Percentiles rank a stretch among this genome's conserved stretches.
These are phyloP conservation scores for Tachycineta bicolor DNA, from an alignment of 2,113 vertebrate species.

Conservation along the genomic window DNA sequence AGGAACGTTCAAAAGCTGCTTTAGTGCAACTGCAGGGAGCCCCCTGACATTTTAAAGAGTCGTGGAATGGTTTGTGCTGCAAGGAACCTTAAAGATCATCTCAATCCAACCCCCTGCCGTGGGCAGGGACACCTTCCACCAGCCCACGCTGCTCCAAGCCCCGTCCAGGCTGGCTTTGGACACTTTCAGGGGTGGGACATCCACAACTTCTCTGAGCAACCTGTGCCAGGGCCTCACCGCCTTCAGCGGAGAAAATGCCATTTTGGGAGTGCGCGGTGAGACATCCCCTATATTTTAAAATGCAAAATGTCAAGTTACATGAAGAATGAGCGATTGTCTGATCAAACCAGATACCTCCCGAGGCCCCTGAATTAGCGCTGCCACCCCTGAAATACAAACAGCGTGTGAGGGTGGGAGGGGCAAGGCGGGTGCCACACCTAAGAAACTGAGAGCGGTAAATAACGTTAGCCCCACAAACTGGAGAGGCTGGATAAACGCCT, in stretches of 20 bases:
- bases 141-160: background rate
- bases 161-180: background rate
- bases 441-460: background rate
- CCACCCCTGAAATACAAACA: background rate
- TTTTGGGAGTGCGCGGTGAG: accelerated
- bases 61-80: background rate
- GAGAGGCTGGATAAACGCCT: background rate
- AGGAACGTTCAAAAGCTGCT: background rate
- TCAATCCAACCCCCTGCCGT: accelerated
- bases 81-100: background rate
- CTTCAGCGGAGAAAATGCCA: background rate
- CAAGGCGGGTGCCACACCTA: too few relatives aligned
- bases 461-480: background rate
- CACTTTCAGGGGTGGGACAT: background rate
- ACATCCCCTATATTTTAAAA: background rate
- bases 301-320: background rate
- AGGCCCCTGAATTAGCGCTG: background rate
- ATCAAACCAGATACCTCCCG: background rate
- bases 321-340: background rate
- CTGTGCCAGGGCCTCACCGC: background rate
- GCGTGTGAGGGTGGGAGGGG: too few relatives aligned
- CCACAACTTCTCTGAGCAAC: background rate
- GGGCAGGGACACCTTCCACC: background rate
- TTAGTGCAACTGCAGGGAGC: background rate
- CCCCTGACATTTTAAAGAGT: background rate